Evolutionary conservation across 2,797 vertebrate species (phyloP).

Genomic region (Setipinna tenuifilis): DNA sequence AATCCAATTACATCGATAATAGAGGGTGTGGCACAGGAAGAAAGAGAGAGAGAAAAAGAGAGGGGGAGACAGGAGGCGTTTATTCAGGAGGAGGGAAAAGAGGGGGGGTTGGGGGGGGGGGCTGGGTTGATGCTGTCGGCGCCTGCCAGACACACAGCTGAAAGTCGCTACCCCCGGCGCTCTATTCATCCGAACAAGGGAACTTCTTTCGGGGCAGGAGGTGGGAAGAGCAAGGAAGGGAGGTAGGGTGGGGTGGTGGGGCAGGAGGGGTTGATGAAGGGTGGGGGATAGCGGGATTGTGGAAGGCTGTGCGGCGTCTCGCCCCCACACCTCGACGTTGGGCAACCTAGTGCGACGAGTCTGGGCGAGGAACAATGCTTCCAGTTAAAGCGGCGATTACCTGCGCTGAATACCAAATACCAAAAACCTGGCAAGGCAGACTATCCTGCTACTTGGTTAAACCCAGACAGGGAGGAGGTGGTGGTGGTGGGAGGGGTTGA

Average conservation of each 20-base stretch:
- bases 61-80: not conserved
- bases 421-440: not conserved
- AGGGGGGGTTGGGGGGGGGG: not conserved
- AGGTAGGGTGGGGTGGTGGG: too few relatives aligned
- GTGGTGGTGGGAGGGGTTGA: not conserved
- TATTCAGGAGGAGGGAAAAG: slow-evolving; percentile 1
- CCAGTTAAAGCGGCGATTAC: slow-evolving; percentile 1
- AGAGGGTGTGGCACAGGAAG: slow-evolving; percentile 48
- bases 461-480: not conserved
- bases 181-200: slow-evolving; percentile 20
- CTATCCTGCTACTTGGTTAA: not conserved
- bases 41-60: slow-evolving; percentile 22
- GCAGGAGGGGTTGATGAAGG: too few relatives aligned
- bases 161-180: not conserved
- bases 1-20: slow-evolving; percentile 51
- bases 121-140: slow-evolving; percentile 12
- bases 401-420: slow-evolving; percentile 14
- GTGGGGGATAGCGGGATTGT: not conserved
- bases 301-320: not conserved
- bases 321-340: not conserved
- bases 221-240: too few relatives aligned
- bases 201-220: not conserved
- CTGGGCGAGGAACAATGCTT: slow-evolving; percentile 15
- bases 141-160: slow-evolving; percentile 39
- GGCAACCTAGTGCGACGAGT: not conserved